Evolutionary conservation across 2,888 invertebrate genomes (phyloP), one percentile per base, ranked within the genome.

Genomic region (Tenthredo livida): DNA sequence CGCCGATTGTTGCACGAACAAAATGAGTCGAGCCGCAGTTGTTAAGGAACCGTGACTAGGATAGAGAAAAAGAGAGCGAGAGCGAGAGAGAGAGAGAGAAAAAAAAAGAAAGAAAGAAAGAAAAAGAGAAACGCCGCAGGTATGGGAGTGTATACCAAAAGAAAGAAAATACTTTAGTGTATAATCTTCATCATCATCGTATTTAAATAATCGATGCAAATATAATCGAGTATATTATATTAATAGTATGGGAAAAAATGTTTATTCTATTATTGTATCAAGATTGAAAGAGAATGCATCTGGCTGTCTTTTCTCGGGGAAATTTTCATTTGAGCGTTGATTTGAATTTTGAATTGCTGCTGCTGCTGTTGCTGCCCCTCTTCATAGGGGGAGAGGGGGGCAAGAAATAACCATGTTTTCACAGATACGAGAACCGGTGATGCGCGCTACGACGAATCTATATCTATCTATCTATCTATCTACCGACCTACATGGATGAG

Each of bases 331-430:
- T 33, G 33, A 67, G 58, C 47, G 9, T 82, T 43, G 25, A 67
- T 43, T 47, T 25, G 29, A 33, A 40, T 25, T 12, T 5, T 5
- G 37, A 47, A 47, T 47, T 47, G 4, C 2, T 15, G 21, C 58
- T 4, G 33, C 33, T n/a, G n/a, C n/a, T n/a, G n/a, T n/a, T n/a
- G n/a, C n/a, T 33, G 29, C 33, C 33, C 25, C 10, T 29, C 47
- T 25, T 47, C 21, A 4, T 29, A 29, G 29, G 29, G 75, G 87
- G 86, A 82, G 65, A 73, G 70, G 17, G 10, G 75, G 87, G 86
- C 84, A 70, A 73, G 70, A 82, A 88, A 88, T 88, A 89, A 89
- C 87, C 77, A 84, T 89, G 87, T 89, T 89, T 89, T 89, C 89
- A 87, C 89, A 89, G 89, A 89, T 89, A 37, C 85, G 86, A 86